Percentiles rank a stretch among this genome's conserved stretches.
These are phyloP conservation scores for Barypeithes pellucidus DNA, from an alignment of 2,888 invertebrate species.

Conservation along the genomic window DNA sequence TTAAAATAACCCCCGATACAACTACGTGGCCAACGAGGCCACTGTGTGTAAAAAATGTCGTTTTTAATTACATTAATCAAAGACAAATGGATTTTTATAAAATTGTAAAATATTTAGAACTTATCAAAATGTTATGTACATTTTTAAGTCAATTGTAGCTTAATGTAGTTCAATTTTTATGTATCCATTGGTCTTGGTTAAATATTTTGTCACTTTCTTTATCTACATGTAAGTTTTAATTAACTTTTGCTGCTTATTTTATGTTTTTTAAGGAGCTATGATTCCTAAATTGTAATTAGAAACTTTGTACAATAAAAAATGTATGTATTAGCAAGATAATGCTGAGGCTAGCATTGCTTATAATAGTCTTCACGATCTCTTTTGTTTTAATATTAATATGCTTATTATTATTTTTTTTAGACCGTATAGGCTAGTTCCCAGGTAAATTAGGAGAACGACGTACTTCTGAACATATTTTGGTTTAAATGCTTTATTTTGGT, in stretches of 20 bases:
- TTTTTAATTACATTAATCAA: not conserved
- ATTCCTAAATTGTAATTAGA: not conserved
- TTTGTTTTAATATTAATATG: not conserved
- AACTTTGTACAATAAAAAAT: not conserved
- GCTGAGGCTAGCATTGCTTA: not conserved
- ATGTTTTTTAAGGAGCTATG: slow-evolving; percentile 8
- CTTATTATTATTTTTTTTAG: too few species aligned
- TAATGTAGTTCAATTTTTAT: slow-evolving; percentile 7
- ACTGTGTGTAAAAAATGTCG: not conserved
- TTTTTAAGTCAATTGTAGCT: slow-evolving; percentile 8
- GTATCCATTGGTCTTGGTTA: slow-evolving; percentile 11
- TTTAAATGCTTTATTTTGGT: too few species aligned
- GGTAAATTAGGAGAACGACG: too few species aligned
- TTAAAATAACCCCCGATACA: not conserved
- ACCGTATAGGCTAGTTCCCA: not conserved
- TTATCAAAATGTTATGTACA: slow-evolving; percentile 5
- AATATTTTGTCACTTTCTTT: slow-evolving; percentile 3
- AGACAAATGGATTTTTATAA: slow-evolving; percentile 21
- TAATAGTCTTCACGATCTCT: slow-evolving; percentile 14
- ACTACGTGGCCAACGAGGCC: not conserved
- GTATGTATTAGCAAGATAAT: not conserved
- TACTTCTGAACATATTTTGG: too few species aligned
- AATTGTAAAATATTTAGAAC: not conserved
- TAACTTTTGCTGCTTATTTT: not conserved
- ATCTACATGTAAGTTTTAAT: slow-evolving; percentile 14